Percentiles rank a stretch among this genome's conserved stretches.
Evolutionary conservation across 1,140 invertebrate species (phyloP).

Genomic region (Lordiphosa stackelbergi): DNA sequence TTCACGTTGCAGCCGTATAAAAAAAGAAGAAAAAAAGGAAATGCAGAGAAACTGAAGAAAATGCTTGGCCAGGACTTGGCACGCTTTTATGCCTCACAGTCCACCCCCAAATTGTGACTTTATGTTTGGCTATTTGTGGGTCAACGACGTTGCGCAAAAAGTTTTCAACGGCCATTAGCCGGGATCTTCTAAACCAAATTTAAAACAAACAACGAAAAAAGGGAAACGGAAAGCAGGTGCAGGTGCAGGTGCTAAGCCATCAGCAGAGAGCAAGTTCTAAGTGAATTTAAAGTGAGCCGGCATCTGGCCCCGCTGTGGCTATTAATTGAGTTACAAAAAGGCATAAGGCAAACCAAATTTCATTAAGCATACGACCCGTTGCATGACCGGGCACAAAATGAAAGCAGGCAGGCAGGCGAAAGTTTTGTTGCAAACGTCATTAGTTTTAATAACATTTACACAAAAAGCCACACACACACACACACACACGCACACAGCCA

Average conservation of each 20-base stretch:
- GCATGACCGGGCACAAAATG: conserved; percentile 36
- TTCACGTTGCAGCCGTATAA: conserved; percentile 68
- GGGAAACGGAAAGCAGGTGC: conserved; percentile 2
- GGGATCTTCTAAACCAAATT: conserved; percentile 42
- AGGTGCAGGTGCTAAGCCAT: conserved; percentile 46
- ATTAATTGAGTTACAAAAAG: conserved; percentile 64
- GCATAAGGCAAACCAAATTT: conserved; percentile 51
- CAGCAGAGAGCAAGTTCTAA: conserved; percentile 43
- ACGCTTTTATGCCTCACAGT: conserved; percentile 25
- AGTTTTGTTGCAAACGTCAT: conserved; percentile 57
- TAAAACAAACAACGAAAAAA: conserved; percentile 15
- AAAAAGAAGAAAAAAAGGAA: conserved; percentile 42
- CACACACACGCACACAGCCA: conserved; percentile 2
- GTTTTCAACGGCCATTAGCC: conserved; percentile 56
- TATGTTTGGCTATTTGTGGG: conserved; percentile 37
- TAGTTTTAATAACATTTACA: conserved; percentile 70
- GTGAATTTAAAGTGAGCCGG: conserved; percentile 56
- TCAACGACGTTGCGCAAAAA: conserved; percentile 36
- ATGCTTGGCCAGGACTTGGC: conserved; percentile 30
- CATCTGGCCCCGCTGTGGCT: conserved; percentile 11
- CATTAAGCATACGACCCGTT: conserved; percentile 62
- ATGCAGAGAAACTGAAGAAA: not conserved
- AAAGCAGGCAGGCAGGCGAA: conserved; percentile 19
- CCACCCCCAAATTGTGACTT: conserved; percentile 15
- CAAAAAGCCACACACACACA: conserved; percentile 28